Percentiles rank a stretch among this genome's conserved stretches.
Evolutionary conservation across 2,113 vertebrate species (phyloP).

Genomic region (Ailurus styani): DNA sequence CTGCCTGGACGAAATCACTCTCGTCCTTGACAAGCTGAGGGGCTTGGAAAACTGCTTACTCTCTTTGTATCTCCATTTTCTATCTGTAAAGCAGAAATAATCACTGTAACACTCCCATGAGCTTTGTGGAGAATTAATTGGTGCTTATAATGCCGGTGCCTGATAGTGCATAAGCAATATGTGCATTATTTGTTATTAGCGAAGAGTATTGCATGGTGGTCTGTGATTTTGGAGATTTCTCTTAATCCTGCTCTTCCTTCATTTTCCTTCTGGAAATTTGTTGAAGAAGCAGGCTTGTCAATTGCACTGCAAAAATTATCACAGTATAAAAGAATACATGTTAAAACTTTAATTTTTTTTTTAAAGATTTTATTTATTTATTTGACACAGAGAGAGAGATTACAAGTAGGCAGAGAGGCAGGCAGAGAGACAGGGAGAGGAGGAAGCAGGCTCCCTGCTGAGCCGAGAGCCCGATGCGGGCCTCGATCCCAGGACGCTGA

Average conservation of each 20-base stretch:
- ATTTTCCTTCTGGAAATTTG: background rate
- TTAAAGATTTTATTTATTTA: too few species aligned
- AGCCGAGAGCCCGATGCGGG: too few species aligned
- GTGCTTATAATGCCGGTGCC: background rate
- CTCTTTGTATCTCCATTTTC: background rate
- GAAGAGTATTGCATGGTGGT: background rate
- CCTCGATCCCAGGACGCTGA: too few species aligned
- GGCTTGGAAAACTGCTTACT: background rate
- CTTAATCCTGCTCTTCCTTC: background rate
- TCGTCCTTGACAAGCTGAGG: background rate
- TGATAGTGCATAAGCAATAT: background rate
- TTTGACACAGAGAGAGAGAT: too few species aligned
- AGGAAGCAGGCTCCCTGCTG: too few species aligned
- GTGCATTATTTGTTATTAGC: background rate
- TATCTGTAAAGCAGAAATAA: background rate
- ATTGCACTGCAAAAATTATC: background rate
- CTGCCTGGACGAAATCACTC: background rate
- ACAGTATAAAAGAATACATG: background rate
- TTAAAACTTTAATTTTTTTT: background rate
- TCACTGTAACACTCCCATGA: background rate
- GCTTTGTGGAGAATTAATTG: background rate
- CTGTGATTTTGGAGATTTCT: background rate
- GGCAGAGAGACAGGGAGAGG: too few species aligned
- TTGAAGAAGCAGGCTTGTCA: background rate
- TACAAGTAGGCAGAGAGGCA: too few species aligned